Evolutionary conservation across 1,140 invertebrate species (phyloP), one percentile per base, ranked within the genome.

Genomic region (Lasioglossum albipes): DNA sequence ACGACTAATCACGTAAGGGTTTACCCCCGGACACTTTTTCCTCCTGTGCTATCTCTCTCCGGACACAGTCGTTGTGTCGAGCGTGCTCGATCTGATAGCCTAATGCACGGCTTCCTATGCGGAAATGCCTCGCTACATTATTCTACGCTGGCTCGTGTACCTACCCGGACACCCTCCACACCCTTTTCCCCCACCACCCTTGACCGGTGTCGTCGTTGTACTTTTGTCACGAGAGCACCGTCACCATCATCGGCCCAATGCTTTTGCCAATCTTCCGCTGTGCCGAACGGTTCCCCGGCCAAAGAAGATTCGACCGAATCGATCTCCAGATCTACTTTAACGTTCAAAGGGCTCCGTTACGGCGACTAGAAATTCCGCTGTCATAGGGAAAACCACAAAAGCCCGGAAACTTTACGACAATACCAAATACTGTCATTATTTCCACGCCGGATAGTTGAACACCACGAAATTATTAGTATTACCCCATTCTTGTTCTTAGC

Each of bases 51-150:
- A n/a, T n/a, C 89, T 88, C 89, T 86, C 45, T 49, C 45, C 45
- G 45, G 45, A 84, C 79, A 84, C 84, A 85, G 87, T 75, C 87
- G 88, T 86, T 85, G 88, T 85, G 88, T 89, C 80, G 91, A 90
- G 91, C 92, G 93, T 92, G 92, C 90, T 89, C 86, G 91, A 93
- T 93, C 93, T 93, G 93, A 93, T 93, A 93, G 91, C 89, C 90
- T 93, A 93, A 93, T 93, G 92, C 91, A 93, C 91, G 92, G 89
- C 90, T 93, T 93, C 93, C 93, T 92, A 92, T 91, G 86, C 92
- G 93, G 93, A 93, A 93, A 93, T 93, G 86, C 87, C 89, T 89
- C 89, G 83, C 88, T 89, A 91, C 92, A 91, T 93, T 93, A 92
- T 92, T 91, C 90, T 90, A 89, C 90, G 90, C 88, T 88, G 75